A percentile compares a stretch with the other conserved stretches of the same genome.
Evolutionary conservation across 2,797 vertebrate species (phyloP).

Genomic region (Chanos chanos): DNA sequence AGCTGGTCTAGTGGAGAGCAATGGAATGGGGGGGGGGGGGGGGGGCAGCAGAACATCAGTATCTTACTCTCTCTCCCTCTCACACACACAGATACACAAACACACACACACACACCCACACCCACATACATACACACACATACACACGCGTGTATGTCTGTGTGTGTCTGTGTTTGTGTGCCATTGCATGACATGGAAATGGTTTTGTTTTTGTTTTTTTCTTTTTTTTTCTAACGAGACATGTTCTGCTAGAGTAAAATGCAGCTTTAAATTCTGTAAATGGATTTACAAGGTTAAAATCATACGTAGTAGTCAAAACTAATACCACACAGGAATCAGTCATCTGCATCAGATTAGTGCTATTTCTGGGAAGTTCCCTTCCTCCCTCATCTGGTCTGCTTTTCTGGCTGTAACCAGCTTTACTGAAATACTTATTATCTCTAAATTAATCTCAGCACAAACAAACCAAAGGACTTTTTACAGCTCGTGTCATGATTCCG

Average conservation of each 20-base stretch:
- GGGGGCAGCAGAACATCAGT: neutral
- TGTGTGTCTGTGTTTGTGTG: neutral
- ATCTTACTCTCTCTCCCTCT: too few species aligned
- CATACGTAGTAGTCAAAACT: neutral
- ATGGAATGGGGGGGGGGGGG: neutral
- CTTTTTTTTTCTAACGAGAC: neutral
- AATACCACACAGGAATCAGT: neutral
- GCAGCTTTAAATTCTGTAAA: constrained; percentile 2
- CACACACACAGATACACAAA: neutral
- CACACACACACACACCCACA: neutral
- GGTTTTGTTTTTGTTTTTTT: neutral
- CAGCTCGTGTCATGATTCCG: too few species aligned
- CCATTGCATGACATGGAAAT: neutral
- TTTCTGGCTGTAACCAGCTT: neutral
- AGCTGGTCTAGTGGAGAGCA: too few species aligned
- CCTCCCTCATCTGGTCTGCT: neutral
- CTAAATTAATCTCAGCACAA: too few species aligned
- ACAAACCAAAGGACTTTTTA: too few species aligned
- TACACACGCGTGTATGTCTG: neutral
- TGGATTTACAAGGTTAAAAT: constrained; percentile 1
- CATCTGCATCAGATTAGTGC: constrained; percentile 5
- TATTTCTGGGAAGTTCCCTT: constrained; percentile 1
- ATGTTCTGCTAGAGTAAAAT: neutral
- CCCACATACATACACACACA: neutral
- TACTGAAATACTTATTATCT: too few species aligned